Base-by-base conservation (phyloP, 2,113 vertebrate species). In the Benthochromis sp. region DNA sequence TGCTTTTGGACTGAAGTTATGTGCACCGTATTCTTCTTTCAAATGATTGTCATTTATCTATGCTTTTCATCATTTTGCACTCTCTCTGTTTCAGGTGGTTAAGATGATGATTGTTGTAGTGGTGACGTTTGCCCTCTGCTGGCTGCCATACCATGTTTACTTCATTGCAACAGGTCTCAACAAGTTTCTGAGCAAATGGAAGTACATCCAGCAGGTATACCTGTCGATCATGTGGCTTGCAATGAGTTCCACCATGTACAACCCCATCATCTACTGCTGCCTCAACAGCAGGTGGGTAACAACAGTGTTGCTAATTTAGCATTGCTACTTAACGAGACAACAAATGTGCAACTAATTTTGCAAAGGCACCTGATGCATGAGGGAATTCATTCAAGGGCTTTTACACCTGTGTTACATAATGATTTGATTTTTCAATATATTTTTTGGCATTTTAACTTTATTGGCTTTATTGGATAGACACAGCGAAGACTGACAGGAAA, bases 41-140 rank as follows among this genome's bases (percentile, higher is more conserved):
- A 38, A 38, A 54, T 76, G 27, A 55, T 47, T 17, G 54, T 43
- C 11, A 24, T 6, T 55, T 29, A 57, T 36, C 14, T 52, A 4
- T 34, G 43, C 40, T 36, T 54, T 14, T 83, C 13, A 82, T 47
- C 17, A 12, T 36, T 9, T 4, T 29, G 76, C 14, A 3, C 24
- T 78, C 19, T 29, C 52, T 88, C 80, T 83, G 92, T 83, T 89
- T 90, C 93, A 99, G 99, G 98, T 99, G 90, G 99, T 99, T 83
- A 99, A 99, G 96, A 99, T 99, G 99, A 99, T 99, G 99, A 98
- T 99, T 86, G 97, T 99, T 5, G 98, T 99, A 1, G 98, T 99
- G 86, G 95, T 98, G 94, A 99, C 97, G 43, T 99, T 99, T 92
- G 98, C 98, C 10, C 93, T 98, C 93, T 99, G 98, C 95, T 99